Percentiles rank a stretch among this genome's conserved stretches.
These are phyloP conservation scores for Clepsis dumicolana DNA, from an alignment of 2,888 invertebrate genomes.

Conservation along the genomic window DNA sequence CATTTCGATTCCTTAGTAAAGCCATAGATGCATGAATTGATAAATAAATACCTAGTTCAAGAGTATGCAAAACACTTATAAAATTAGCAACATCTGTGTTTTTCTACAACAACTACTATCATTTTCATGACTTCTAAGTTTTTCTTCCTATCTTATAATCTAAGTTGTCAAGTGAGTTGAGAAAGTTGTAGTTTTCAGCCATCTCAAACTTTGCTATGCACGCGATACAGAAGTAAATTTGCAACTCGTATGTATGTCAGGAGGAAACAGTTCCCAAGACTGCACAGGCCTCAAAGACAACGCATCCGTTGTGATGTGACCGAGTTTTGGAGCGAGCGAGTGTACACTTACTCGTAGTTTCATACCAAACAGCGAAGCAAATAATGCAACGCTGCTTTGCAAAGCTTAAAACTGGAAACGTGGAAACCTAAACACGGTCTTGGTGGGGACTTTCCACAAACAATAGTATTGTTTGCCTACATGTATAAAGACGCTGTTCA, in stretches of 20 bases:
- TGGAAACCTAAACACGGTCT: not conserved
- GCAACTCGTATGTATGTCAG: conserved; percentile 17
- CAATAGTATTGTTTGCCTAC: not conserved
- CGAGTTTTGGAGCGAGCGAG: conserved; percentile 52
- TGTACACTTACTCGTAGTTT: conserved; percentile 15
- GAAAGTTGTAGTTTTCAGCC: conserved; percentile 4
- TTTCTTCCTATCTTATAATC: too few relatives aligned
- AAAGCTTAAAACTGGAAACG: conserved; percentile 7
- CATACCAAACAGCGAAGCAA: conserved; percentile 11
- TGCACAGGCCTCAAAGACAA: conserved; percentile 34
- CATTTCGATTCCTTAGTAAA: too few relatives aligned
- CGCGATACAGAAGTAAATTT: conserved; percentile 4
- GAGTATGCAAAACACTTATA: too few relatives aligned
- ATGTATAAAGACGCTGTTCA: not conserved
- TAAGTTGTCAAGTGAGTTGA: too few relatives aligned
- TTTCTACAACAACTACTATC: too few relatives aligned
- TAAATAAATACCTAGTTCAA: too few relatives aligned
- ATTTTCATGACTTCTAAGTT: too few relatives aligned
- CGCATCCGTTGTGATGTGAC: conserved; percentile 54
- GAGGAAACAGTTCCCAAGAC: conserved; percentile 15
- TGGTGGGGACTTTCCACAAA: not conserved
- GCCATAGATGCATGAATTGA: too few relatives aligned
- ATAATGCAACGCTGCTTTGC: not conserved
- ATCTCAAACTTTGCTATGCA: not conserved
- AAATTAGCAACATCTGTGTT: too few relatives aligned